A percentile compares a stretch with the other conserved stretches of the same genome.
Evolutionary conservation across 2,113 vertebrate genomes (phyloP).

Genomic region (Pluvianellus socialis): DNA sequence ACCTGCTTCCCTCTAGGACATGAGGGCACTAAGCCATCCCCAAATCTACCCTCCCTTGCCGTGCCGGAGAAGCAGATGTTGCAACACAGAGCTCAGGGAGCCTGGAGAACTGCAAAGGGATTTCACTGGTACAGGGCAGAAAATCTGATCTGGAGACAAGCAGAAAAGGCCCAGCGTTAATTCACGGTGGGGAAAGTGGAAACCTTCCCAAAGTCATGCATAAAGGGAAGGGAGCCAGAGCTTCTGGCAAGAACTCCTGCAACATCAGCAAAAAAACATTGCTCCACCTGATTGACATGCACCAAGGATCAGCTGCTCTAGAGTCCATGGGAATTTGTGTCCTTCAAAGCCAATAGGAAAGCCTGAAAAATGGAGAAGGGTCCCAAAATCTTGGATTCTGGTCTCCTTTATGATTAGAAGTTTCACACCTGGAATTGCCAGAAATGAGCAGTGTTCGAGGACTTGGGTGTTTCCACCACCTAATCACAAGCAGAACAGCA

Average conservation of each 20-base stretch:
- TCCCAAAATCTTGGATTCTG: neutral
- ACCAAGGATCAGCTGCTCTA: constrained; percentile 1
- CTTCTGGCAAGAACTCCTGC: constrained; percentile 31
- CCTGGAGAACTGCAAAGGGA: neutral
- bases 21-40: fast-evolving
- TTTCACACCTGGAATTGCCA: neutral
- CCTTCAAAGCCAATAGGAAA: neutral
- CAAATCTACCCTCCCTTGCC: fast-evolving
- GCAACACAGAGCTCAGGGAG: neutral
- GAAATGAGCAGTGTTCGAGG: neutral
- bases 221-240: neutral
- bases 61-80: neutral
- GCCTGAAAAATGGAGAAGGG: neutral
- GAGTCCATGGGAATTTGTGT: neutral
- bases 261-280: neutral
- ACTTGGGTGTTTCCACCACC: neutral
- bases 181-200: neutral
- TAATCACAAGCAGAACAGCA: neutral
- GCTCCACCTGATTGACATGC: neutral
- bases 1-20: neutral
- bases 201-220: constrained; percentile 1
- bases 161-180: neutral
- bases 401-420: neutral
- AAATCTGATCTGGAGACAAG: neutral
- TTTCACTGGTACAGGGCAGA: neutral